A percentile compares a stretch with the other conserved stretches of the same genome.
phyloP scores from a whole-genome alignment of 2,797 vertebrate genomes.

The Oreochromis grahami region DNA sequence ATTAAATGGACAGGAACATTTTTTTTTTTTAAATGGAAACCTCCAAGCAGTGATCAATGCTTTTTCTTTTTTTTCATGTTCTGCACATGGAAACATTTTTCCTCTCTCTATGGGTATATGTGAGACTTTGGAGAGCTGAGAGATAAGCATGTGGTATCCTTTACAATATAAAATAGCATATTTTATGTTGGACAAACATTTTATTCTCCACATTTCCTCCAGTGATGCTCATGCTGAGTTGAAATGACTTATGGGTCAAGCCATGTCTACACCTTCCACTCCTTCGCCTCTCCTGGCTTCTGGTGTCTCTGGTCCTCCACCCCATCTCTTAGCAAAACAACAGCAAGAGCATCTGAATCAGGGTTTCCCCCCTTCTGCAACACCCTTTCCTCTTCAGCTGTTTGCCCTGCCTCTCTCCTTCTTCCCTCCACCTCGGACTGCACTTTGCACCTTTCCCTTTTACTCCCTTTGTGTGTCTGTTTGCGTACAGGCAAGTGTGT shows the following conservation, averaged over 20 bases:
- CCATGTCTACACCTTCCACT: background rate
- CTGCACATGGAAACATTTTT: slow-evolving; percentile 28
- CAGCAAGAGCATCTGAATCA: slow-evolving; percentile 33
- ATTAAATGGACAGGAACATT: slow-evolving; percentile 44
- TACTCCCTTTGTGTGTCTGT: slow-evolving; percentile 41
- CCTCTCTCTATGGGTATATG: background rate
- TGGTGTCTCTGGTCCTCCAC: background rate
- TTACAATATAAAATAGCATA: background rate
- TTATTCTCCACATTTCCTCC: background rate
- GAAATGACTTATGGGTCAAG: slow-evolving; percentile 16
- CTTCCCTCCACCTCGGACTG: background rate
- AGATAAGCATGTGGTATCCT: background rate
- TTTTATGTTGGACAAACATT: background rate
- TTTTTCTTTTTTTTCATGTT: background rate
- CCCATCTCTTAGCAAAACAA: background rate
- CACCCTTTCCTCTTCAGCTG: slow-evolving; percentile 16
- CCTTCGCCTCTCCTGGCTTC: background rate
- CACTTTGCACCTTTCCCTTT: slow-evolving; percentile 40
- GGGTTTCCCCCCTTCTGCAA: slow-evolving; percentile 9
- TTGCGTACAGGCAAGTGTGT: background rate
- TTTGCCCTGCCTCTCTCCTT: background rate
- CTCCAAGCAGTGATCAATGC: slow-evolving; percentile 27
- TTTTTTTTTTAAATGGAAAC: slow-evolving; percentile 30
- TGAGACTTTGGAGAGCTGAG: background rate
- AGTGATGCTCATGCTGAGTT: background rate